Percentiles rank a stretch among this genome's conserved stretches.
Conservation (phyloP, 2,888 invertebrate genomes). For the Epinotia nisella region DNA sequence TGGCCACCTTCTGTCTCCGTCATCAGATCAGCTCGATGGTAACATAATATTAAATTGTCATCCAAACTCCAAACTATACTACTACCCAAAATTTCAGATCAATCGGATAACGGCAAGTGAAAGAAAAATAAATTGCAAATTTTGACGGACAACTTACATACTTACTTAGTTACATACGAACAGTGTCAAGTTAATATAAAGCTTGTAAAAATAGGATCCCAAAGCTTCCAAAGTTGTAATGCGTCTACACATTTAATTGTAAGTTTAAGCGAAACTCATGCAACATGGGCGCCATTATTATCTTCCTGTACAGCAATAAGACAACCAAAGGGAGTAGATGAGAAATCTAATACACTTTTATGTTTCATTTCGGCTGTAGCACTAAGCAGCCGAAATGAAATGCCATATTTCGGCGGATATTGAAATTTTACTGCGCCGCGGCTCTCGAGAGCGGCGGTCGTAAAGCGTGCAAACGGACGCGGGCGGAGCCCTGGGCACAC, state of each 20-base stretch:
- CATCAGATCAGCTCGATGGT: too few species aligned
- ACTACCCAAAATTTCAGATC: too few species aligned
- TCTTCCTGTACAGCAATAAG: constrained; percentile 4
- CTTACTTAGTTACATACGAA: too few species aligned
- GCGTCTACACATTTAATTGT: background rate
- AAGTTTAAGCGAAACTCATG: background rate
- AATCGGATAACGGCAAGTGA: too few species aligned
- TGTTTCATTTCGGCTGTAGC: constrained; percentile 58
- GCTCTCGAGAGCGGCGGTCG: constrained; percentile 57
- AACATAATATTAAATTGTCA: too few species aligned
- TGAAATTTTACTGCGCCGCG: constrained; percentile 70
- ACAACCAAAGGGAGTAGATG: constrained; percentile 49
- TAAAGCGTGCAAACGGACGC: constrained; percentile 52
- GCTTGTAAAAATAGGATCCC: too few species aligned
- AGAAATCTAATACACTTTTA: constrained; percentile 57
- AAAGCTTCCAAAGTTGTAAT: background rate
- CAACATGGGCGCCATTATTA: background rate
- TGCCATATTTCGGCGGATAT: constrained; percentile 71
- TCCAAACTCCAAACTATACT: too few species aligned
- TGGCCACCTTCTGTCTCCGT: too few species aligned
- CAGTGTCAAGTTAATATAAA: too few species aligned
- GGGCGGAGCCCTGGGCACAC: background rate
- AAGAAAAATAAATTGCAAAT: too few species aligned
- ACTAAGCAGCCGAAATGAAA: constrained; percentile 64
- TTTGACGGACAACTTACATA: too few species aligned